Evolutionary conservation across 2,888 invertebrate genomes (phyloP), one percentile per base, ranked within the genome.

Genomic region (Archips crataeganus): DNA sequence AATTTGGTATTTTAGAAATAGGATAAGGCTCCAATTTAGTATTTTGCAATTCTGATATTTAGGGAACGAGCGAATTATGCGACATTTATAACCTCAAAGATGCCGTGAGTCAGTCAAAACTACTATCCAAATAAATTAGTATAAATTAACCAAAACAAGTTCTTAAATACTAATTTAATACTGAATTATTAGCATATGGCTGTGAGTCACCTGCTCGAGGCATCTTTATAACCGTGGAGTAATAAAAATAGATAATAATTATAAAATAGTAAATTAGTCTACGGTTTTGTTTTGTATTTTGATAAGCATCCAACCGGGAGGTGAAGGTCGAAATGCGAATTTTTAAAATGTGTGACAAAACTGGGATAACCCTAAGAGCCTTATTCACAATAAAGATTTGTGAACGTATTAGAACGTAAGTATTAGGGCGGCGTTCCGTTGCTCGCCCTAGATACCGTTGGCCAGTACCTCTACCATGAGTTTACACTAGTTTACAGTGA

Each of bases 281-380:
- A 63, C 13, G 2, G 9, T 10, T 54, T 54, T 54, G 54, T 54
- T 54, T 54, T 45, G 23, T 11, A 62, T 11, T 45, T 63, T 32
- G 5, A 10, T 63, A 32, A 45, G 32, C 10, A 47, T 32, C 23
- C 45, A 63, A 45, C 62, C 62, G 62, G 62, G 62, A 63, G 62
- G 62, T 62, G 15, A 23, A 23, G 23, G 23, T 23, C 23, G 1
- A 23, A 23, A 23, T 23, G 23, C 23, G 1, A 23, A 23, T 23
- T 23, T 23, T 23, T 23, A 23, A 23, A 23, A 23, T 23, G 23
- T 23, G 23, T 23, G 23, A 23, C 23, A 23, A 23, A 23, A 23
- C 23, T 23, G 23, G 23, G 23, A 23, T 23, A 23, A 23, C 23
- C 23, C 23, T 23, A 23, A 23, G 23, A 23, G 23, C 23, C 23